Evolutionary conservation across 2,113 vertebrate genomes (phyloP).

Genomic region (Cyphomyrus discorhynchus): DNA sequence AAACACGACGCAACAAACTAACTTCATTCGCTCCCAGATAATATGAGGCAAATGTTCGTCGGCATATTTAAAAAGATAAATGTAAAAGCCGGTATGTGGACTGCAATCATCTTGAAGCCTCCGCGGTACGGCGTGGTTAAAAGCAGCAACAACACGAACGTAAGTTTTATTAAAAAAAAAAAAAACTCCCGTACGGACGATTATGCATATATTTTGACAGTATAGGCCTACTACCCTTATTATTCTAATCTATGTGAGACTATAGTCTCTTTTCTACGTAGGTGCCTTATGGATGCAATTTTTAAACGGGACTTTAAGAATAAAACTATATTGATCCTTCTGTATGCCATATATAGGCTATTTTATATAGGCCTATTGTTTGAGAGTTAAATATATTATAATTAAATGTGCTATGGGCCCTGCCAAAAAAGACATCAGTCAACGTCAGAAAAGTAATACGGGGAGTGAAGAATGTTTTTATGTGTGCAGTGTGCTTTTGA

Average conservation of each 20-base stretch:
- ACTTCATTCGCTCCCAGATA: not conserved
- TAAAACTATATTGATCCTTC: not conserved
- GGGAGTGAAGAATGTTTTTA: not conserved
- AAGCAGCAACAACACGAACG: not conserved
- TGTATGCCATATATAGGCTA: not conserved
- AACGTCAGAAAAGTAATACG: slow-evolving; percentile 7
- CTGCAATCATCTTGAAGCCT: not conserved
- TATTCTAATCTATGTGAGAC: not conserved
- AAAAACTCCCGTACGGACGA: not conserved
- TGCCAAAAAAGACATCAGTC: not conserved
- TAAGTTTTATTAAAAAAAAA: not conserved
- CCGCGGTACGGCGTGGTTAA: not conserved
- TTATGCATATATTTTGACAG: not conserved
- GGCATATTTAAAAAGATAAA: not conserved
- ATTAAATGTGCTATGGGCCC: not conserved
- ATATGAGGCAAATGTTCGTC: not conserved
- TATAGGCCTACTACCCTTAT: not conserved
- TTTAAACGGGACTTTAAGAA: not conserved
- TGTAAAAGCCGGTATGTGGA: not conserved
- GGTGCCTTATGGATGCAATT: not conserved
- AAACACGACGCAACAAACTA: not conserved
- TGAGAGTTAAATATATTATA: not conserved
- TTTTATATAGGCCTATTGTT: not conserved
- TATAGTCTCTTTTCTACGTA: not conserved
- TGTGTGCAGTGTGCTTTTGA: not conserved